Evolutionary conservation across 2,888 invertebrate genomes (phyloP), one percentile per base, ranked within the genome.

Genomic region (Drosophila conformis): DNA sequence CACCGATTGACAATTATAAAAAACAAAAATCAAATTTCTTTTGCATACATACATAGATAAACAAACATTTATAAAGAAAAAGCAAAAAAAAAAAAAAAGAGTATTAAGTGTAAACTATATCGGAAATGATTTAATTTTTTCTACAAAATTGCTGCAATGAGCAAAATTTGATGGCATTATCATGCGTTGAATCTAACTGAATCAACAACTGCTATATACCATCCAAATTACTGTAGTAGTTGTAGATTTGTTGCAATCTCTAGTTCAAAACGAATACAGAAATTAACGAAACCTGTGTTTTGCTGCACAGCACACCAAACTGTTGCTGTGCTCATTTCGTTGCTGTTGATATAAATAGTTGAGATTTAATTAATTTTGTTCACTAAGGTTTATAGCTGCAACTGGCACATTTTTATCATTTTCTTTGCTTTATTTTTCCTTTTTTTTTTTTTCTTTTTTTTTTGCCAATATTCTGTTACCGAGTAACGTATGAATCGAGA

Each of bases 381-480:
- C 60, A 76, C 67, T 76, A 76, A 72, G 71, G 51, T 62, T 72
- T 49, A 58, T 63, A 67, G 72, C 72, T 76, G 67, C 76, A 72
- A 72, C 76, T 63, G 72, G 67, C 72, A 72, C 76, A 72, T 42
- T 40, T 40, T 38, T 63, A 46, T 25, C 46, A 25, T 15, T 46
- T 46, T 15, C 4, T 25, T 46, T 46, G 31, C 5, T 42, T 42
- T 42, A 25, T 2, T 10, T 1, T 38, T 7, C 15, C 2, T 7
- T 18, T 38, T 42, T 10, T 1, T 38, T 18, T 7, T 18, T 38
- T 21, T 13, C 7, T 21, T 21, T 21, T 13, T 46, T 46, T 11
- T 46, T 46, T 7, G 25, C 46, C 21, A 46, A 46, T 42, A 42
- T 11, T 42, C 13, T 46, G 46, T 46, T 46, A 46, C 15, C 46